phyloP scores from a whole-genome alignment of 1,140 invertebrate species.

The Harpegnathos saltator region DNA sequence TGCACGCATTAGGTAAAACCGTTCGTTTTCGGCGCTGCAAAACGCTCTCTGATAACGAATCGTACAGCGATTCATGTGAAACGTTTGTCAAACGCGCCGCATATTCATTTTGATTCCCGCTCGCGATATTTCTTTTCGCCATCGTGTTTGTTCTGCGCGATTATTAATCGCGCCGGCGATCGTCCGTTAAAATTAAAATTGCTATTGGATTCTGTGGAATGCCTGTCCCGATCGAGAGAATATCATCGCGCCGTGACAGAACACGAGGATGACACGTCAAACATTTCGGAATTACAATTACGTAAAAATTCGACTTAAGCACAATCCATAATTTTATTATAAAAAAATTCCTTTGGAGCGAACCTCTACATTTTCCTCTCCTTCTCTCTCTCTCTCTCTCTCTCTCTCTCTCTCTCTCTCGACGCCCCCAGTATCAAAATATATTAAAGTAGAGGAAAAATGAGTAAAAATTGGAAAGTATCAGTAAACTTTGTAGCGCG shows the following conservation, averaged over 20 bases:
- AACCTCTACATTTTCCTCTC: no score
- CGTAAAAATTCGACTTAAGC: constrained; percentile 2
- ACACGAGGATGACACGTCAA: background rate
- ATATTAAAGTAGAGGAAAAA: background rate
- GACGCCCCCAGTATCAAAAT: background rate
- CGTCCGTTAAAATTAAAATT: constrained; percentile 45
- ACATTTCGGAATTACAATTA: constrained; percentile 2
- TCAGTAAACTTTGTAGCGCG: background rate
- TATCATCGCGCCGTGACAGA: background rate
- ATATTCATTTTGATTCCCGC: constrained; percentile 50
- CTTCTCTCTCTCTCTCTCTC: no score
- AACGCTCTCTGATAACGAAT: constrained; percentile 50
- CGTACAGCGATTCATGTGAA: constrained; percentile 46
- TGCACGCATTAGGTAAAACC: constrained; percentile 31
- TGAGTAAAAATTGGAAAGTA: background rate
- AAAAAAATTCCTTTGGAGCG: background rate
- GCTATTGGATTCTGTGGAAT: constrained; percentile 36
- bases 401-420: no score
- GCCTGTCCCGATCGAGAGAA: constrained; percentile 6
- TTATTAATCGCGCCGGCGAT: constrained; percentile 48
- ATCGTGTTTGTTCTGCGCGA: constrained; percentile 35
- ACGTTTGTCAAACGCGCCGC: constrained; percentile 50
- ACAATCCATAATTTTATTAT: background rate
- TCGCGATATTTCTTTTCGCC: constrained; percentile 49
- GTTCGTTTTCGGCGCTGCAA: constrained; percentile 32